Base-by-base conservation (phyloP, 2,113 vertebrate species). In the Podilymbus podiceps region DNA sequence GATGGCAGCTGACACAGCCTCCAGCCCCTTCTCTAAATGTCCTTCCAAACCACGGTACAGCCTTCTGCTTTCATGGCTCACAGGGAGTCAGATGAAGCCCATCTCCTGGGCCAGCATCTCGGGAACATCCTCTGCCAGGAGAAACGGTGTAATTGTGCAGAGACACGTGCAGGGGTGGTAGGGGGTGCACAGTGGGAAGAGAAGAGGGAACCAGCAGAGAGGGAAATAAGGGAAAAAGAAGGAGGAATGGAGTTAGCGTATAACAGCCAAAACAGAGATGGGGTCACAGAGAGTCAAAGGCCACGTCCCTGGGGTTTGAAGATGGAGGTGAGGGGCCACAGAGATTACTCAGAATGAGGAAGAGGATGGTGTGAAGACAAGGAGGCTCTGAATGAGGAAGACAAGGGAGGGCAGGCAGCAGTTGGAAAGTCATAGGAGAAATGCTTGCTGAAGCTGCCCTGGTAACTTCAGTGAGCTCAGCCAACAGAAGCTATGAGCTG, bases 121-220 rank as follows among this genome's bases (percentile, higher is more conserved):
- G 77, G 46, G n/a, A 91, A 14, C 12, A 50, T 52, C 30, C 23
- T 60, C 68, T 47, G 62, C 56, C 49, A 79, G 62, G 23, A 88
- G 49, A 86, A 73, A 84, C 0, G 33, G 13, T 8, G 21, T 53
- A 55, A 79, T 15, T 62, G 23, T 3, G 2, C 35, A 50, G 42
- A 11, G 17, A 24, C 22, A 50, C 0, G 0, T 20, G 25, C 55
- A 84, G 8, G 63, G n/a, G 23, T 84, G 19, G 50, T 0, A 0
- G 6, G 27, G 27, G 11, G 10, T 44, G 30, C 6, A 22, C 12
- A 38, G 46, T 6, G 4, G 21, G 15, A 86, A 89, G 30, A 44
- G 7, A 60, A 68, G 35, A 89, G 8, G 19, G 10, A 95, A 33
- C 0, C 0, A 9, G 15, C 8, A 62, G 19, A 81, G 50, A 31